Base-by-base conservation (phyloP, 2,113 vertebrate species). In the Silurus glanis region DNA sequence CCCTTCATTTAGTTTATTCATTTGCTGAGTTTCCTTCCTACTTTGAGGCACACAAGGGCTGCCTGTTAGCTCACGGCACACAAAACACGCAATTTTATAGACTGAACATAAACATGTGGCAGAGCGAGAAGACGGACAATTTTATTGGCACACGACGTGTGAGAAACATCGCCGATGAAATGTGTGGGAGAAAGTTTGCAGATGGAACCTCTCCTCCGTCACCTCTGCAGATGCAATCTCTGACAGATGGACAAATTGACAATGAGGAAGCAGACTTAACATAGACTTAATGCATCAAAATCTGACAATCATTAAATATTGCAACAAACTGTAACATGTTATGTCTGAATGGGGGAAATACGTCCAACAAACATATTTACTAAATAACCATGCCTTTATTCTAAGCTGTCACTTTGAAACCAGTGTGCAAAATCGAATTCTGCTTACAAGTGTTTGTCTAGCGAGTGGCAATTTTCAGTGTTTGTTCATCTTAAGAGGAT, bases 401-500 rank as follows among this genome's bases (percentile, higher is more conserved):
- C 10, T 51, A 56, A 86, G 83, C 58, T 49, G 16, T 59, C 23
- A 19, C 25, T 49, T 86, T 76, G 17, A 56, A 74, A 66, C 78
- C 62, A 5, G 51, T 25, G 59, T 28, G 66, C 67, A 49, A 87
- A 89, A 83, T 79, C 7, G 62, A 87, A 86, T 85, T 53, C 21
- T 49, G 45, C 51, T 61, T 81, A 71, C 76, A 17, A 80, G 72
- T 59, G 74, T 82, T 87, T 58, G 69, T 82, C 89, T 91, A 91
- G 86, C 92, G 89, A 93, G 90, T 93, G 93, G 92, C 94, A 94
- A 93, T 93, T 80, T 92, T 95, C 92, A 91, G 85, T 93, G 91
- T 93, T 91, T 89, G 69, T 59, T 74, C 23, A 83, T 74, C 67
- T 74, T 74, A 72, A 74, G 56, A 84, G 67, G 37, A 56, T 84